These are phyloP conservation scores for Crocodylus rhombifer DNA, from an alignment of 2,797 vertebrate species.

Conservation along the genomic window DNA sequence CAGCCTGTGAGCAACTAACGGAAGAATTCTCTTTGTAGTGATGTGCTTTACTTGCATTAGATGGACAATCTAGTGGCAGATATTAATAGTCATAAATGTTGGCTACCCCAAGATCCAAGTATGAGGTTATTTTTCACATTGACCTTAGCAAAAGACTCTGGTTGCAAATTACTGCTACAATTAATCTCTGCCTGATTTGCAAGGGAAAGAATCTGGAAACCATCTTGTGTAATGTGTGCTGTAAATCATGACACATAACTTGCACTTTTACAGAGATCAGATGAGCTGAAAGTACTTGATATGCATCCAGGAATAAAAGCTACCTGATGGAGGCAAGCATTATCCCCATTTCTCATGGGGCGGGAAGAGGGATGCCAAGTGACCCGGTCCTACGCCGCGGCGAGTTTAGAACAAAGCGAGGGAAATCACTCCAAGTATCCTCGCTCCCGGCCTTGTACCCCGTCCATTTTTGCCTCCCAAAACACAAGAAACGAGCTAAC, in stretches of 20 bases:
- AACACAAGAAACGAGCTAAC: neutral
- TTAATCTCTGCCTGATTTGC: slow-evolving; percentile 8
- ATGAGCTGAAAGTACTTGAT: neutral
- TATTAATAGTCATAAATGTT: slow-evolving; percentile 39
- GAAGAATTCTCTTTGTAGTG: slow-evolving; percentile 61
- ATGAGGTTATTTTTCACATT: slow-evolving; percentile 16
- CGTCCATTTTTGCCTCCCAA: neutral
- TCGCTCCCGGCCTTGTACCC: neutral
- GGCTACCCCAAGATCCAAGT: slow-evolving; percentile 56
- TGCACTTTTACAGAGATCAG: fast-evolving
- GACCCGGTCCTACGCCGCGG: neutral
- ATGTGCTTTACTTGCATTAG: slow-evolving; percentile 49
- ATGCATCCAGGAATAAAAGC: neutral
- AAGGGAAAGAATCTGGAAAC: slow-evolving; percentile 6
- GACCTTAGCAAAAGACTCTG: slow-evolving; percentile 29
- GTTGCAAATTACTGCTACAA: slow-evolving; percentile 17
- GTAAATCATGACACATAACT: neutral
- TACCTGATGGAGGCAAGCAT: neutral
- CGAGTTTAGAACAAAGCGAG: fast-evolving
- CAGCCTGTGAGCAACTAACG: slow-evolving; percentile 55
- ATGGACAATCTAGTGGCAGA: slow-evolving; percentile 57
- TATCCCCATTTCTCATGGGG: neutral
- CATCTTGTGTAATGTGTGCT: neutral
- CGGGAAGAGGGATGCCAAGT: neutral
- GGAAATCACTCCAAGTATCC: neutral